Evolutionary conservation across 2,888 invertebrate species (phyloP).

Genomic region (Caenorhabditis sinica): DNA sequence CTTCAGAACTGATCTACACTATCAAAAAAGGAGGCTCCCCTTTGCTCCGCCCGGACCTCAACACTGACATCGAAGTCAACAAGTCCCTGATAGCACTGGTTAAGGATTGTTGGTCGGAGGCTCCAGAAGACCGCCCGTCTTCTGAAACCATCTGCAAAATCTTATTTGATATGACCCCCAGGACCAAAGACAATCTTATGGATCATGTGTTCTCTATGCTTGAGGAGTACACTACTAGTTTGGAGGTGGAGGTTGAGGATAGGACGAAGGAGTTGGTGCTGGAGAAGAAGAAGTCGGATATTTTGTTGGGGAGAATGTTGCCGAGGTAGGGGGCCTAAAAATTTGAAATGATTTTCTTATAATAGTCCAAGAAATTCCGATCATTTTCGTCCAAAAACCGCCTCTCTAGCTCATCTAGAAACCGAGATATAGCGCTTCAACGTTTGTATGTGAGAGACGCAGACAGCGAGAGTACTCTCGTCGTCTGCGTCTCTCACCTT

Average conservation of each 20-base stretch:
- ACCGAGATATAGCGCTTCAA: too few species aligned
- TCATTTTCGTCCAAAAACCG: too few species aligned
- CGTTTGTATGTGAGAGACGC: not conserved
- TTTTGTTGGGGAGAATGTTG: conserved; percentile 78
- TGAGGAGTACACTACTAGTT: conserved; percentile 78
- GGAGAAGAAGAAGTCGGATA: conserved; percentile 81
- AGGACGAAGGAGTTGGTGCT: conserved; percentile 77
- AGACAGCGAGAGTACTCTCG: not conserved
- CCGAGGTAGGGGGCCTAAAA: conserved; percentile 70
- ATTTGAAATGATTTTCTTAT: too few species aligned
- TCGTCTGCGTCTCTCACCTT: not conserved
- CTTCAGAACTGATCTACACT: conserved; percentile 63
- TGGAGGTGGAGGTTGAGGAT: conserved; percentile 78
- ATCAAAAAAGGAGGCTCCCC: conserved; percentile 72
- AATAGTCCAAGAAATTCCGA: too few species aligned
- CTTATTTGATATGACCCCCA: conserved; percentile 59
- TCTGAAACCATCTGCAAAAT: conserved; percentile 63
- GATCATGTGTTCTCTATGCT: conserved; percentile 81
- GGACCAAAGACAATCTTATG: conserved; percentile 75
- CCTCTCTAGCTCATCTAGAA: too few species aligned
- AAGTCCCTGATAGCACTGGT: conserved; percentile 68
- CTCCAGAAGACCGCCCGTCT: conserved; percentile 72
- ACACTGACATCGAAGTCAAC: conserved; percentile 57
- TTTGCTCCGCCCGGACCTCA: conserved; percentile 71
- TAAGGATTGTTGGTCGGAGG: conserved; percentile 79